Evolutionary conservation across 2,797 vertebrate species (phyloP), one percentile per base, ranked within the genome.

Genomic region (Lacerta bilineata): DNA sequence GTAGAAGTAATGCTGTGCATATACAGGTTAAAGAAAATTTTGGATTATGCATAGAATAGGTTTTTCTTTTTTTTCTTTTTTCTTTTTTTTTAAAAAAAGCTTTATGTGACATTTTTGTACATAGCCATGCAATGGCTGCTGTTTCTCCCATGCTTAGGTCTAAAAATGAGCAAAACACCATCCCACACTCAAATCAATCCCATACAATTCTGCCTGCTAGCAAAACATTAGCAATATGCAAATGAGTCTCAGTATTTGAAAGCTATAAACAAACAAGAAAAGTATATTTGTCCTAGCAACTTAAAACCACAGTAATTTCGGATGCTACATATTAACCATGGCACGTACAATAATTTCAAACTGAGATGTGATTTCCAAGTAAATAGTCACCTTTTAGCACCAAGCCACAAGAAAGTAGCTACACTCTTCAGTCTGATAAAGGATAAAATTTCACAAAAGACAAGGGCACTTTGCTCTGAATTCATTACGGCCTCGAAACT

Each of bases 281-380:
- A 2, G 29, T 79, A 50, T 4, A 46, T 43, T 78, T 79, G 80
- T 27, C 46, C 33, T 23, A 66, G 29, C 74, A 83, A 1, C 84
- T 87, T 91, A 83, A 90, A 20, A 55, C 71, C 64, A n/a, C n/a
- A 93, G 8, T 23, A n/a, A 18, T 80, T 46, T 80, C 15, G 55
- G 85, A 75, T n/a, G 29, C 68, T 74, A 61, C 15, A 75, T 59
- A 43, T 81, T 78, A 50, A 86, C 9, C 77, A 86, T 81, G 84
- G 43, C 74, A 91, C 8, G 55, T 27, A 9, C 10, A 4, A 75
- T 83, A 2, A 25, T 86, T 90, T 68, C 72, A 5, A 50, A 55
- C 6, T 4, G 15, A 94, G 90, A 39, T 84, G 3, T 68, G 75
- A 89, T 92, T 94, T 84, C 89, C 78, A 82, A 80, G 69, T 17